Evolutionary conservation across 2,113 vertebrate species (phyloP).

Genomic region (Cettia cetti): DNA sequence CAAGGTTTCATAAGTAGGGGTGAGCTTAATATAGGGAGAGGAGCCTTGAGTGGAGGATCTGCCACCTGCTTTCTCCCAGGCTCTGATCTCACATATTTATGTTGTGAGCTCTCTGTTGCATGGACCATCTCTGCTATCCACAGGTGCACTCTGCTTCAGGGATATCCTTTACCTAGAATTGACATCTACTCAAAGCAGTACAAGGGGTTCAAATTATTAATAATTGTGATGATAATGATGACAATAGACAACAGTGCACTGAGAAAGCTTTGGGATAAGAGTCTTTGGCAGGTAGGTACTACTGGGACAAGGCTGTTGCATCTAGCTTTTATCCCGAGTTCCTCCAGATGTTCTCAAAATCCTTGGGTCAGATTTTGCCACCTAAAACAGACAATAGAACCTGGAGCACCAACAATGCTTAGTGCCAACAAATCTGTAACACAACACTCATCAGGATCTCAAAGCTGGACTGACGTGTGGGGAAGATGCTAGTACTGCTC

Average conservation of each 20-base stretch:
- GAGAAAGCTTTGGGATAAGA: background rate
- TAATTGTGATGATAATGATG: background rate
- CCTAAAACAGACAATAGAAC: background rate
- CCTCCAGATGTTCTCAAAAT: background rate
- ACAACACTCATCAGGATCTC: background rate
- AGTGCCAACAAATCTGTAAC: background rate
- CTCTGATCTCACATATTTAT: background rate
- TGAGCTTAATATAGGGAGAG: background rate
- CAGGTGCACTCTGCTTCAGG: background rate
- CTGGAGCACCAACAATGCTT: background rate
- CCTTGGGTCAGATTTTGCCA: background rate
- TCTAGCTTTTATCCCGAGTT: background rate
- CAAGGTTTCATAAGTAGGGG: background rate
- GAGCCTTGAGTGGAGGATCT: background rate
- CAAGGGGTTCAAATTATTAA: background rate
- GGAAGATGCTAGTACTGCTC: background rate
- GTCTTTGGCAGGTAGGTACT: background rate
- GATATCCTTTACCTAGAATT: background rate
- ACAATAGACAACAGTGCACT: background rate
- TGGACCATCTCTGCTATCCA: background rate
- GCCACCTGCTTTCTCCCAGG: background rate
- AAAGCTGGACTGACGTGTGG: background rate
- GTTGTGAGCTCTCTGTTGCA: background rate
- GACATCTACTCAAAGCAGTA: background rate
- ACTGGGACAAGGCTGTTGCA: background rate